Conservation (phyloP, 2,797 vertebrate genomes). For the Alosa sapidissima region DNA sequence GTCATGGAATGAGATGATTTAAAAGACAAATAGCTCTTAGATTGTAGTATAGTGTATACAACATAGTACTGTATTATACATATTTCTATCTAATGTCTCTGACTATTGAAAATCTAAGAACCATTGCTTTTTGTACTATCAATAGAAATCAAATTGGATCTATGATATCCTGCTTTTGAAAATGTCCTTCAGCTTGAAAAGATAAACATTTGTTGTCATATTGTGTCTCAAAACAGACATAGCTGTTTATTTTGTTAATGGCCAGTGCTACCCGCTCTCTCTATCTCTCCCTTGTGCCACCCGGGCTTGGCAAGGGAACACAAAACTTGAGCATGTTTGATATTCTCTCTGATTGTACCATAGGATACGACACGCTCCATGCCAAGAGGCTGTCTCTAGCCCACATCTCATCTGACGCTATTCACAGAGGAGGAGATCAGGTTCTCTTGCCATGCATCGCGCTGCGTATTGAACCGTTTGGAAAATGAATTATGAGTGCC, state of each 20-base stretch:
- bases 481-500: slow-evolving; percentile 1
- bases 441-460: not conserved
- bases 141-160: not conserved
- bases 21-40: too few relatives aligned
- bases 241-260: not conserved
- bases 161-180: not conserved
- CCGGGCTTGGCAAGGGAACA: not conserved
- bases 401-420: slow-evolving; percentile 2
- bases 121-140: not conserved
- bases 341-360: slow-evolving; percentile 4
- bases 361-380: not conserved
- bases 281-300: not conserved
- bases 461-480: slow-evolving; percentile 12
- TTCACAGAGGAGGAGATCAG: not conserved
- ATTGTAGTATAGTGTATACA: not conserved
- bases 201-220: not conserved
- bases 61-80: not conserved
- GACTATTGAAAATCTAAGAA: not conserved
- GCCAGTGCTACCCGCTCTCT: not conserved
- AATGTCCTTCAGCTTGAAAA: not conserved
- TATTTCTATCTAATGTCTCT: too few relatives aligned
- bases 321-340: slow-evolving; percentile 19
- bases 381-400: not conserved
- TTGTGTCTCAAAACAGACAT: not conserved
- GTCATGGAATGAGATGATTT: too few relatives aligned